A percentile compares a stretch with the other conserved stretches of the same genome.
These are phyloP conservation scores for Cepaea nemoralis DNA, from an alignment of 1,140 invertebrate species.

Conservation along the genomic window DNA sequence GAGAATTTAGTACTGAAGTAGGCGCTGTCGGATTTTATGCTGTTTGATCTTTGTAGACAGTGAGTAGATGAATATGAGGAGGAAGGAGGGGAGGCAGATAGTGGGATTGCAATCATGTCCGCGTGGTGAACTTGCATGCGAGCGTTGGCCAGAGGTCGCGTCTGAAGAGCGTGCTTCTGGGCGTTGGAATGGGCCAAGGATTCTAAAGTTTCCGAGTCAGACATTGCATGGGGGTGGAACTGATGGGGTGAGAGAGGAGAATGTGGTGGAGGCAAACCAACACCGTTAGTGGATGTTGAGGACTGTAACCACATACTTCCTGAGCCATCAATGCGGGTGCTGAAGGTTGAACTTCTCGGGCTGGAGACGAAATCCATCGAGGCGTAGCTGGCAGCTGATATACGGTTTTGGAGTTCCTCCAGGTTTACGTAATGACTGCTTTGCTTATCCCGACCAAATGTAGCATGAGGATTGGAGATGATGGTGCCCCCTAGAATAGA, in stretches of 20 bases:
- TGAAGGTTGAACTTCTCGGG: conserved; percentile 59
- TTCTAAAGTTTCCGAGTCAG: conserved; percentile 40
- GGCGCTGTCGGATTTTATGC: conserved; percentile 92
- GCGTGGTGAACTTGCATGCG: conserved; percentile 66
- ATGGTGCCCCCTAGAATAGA: conserved; percentile 60
- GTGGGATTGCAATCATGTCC: conserved; percentile 10
- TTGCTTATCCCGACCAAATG: conserved; percentile 52
- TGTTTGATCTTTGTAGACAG: conserved; percentile 87
- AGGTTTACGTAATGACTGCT: conserved; percentile 50
- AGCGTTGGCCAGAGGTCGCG: conserved; percentile 82
- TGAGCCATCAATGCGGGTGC: conserved; percentile 36
- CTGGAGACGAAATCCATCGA: conserved; percentile 61
- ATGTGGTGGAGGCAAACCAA: conserved; percentile 40
- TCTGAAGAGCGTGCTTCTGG: conserved; percentile 78
- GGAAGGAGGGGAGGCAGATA: conserved; percentile 78
- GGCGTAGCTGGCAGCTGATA: conserved; percentile 55
- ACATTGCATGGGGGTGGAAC: conserved; percentile 24
- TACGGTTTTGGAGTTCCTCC: conserved; percentile 51
- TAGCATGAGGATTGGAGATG: conserved; percentile 69
- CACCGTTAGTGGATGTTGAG: background rate
- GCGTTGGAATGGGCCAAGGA: conserved; percentile 69
- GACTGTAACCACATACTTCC: conserved; percentile 39
- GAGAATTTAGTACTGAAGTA: conserved; percentile 89
- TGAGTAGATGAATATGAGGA: conserved; percentile 76
- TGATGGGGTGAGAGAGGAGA: conserved; percentile 38